Base-by-base conservation (phyloP, 2,113 vertebrate species). In the Galbula dea region DNA sequence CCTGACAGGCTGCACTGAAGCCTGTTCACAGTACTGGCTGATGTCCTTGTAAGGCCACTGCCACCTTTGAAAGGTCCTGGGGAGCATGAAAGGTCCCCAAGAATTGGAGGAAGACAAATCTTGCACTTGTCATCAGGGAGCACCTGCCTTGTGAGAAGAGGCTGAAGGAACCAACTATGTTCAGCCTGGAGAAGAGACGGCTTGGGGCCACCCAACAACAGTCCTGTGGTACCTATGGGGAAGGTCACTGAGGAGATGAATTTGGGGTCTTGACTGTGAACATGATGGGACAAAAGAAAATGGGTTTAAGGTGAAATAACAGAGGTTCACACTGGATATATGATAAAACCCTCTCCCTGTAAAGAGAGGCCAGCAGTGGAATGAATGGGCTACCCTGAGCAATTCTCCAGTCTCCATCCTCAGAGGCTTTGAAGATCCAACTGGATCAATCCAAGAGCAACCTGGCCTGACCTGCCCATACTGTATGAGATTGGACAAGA, bases 281-380 rank as follows among this genome's bases (percentile, higher is more conserved):
- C 24, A 34, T 2, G 3, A 62, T 0, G 0, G 14, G 30, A 80
- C 46, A 81, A 67, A 77, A 69, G 19, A 62, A n/a, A 71, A 10
- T 6, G 8, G 11, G 12, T 9, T 18, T 26, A 58, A 49, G 22
- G 15, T 49, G 59, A 88, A 81, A 11, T 15, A 88, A 46, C 20
- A 83, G 34, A 27, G 36, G 15, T 73, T 86, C 54, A 39, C 10
- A 48, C 8, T 54, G 41, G 37, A 58, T 36, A n/a, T 6, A 45
- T 0, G 5, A 20, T 63, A 75, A 71, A 71, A 81, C 41, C 3
- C 15, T 27, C 77, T 74, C 43, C 46, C 66, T 11, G 2, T 37
- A 67, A 71, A 37, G 13, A 71, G 43, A 82, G 32, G 41, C 51
- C 55, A 71, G n/a, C 49, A 80, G 14, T 6, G 15, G 36, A 83